Evolutionary conservation across 2,888 invertebrate genomes (phyloP), one percentile per base, ranked within the genome.

Genomic region (Dimorphilus gyrociliatus): DNA sequence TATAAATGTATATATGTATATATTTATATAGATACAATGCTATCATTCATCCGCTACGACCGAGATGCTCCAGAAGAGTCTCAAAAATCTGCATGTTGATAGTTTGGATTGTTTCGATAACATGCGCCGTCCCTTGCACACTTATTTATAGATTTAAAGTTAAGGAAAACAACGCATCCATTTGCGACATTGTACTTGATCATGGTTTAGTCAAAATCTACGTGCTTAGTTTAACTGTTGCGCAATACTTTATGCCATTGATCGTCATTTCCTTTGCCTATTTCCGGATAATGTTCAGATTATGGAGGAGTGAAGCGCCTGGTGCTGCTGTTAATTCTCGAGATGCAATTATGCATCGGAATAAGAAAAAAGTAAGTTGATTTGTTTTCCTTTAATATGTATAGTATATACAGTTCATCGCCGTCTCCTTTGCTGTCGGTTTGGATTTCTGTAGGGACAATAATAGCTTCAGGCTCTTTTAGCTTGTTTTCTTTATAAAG

Each of bases 191-290:
- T 14, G n/a, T n/a, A n/a, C n/a, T n/a, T n/a, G n/a, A n/a, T n/a
- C n/a, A 40, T n/a, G 31, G 53, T 33, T 50, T 58, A 29, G 50
- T 48, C n/a, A 40, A 54, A 24, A 42, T 46, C 40, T 60, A 59
- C 40, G 42, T 45, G n/a, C 46, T 61, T 12, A 54, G 60, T 34
- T 44, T 67, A 27, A 52, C 63, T 4, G 38, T 52, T 7, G 43
- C 67, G 19, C 69, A 70, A 48, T 85, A 84, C 55, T 66, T 82
- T 42, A 73, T 78, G 25, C 85, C 84, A 1, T 67, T 84, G 41
- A 70, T 73, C 44, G 74, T 84, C 42, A 81, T 85, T 48, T 74
- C 77, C 30, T 78, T 73, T 51, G 80, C 81, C 10, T 85, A 85
- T 60, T 73, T 71, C 25, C 69, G 79, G 50, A 80, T 84, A 72